These are phyloP conservation scores for Pedionomus torquatus DNA, from an alignment of 2,113 vertebrate genomes.

Conservation along the genomic window DNA sequence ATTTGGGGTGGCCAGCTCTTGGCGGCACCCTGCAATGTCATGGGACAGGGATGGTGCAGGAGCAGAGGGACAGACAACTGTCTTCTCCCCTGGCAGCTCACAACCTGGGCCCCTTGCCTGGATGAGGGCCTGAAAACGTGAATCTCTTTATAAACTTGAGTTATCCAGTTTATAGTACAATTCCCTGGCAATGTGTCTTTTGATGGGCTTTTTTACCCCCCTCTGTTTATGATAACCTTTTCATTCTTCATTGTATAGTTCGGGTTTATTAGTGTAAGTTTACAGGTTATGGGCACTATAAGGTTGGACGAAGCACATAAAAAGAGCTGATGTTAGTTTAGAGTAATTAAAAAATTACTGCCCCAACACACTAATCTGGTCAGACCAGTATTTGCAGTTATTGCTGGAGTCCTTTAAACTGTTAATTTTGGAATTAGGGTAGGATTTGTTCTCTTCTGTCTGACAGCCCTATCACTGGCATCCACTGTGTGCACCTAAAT, in stretches of 20 bases:
- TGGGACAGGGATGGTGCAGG: background rate
- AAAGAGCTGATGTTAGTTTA: slow-evolving; percentile 27
- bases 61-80: background rate
- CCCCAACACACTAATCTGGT: background rate
- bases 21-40: accelerated
- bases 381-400: slow-evolving; percentile 9
- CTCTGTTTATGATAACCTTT: slow-evolving; percentile 27
- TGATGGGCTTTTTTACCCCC: background rate
- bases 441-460: background rate
- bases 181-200: background rate
- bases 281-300: background rate
- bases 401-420: background rate
- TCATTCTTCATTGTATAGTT: background rate
- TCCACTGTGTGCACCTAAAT: background rate
- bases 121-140: slow-evolving; percentile 47
- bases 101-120: slow-evolving; percentile 53
- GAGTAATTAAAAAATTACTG: slow-evolving; percentile 36
- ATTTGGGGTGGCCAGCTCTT: background rate
- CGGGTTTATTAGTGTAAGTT: slow-evolving; percentile 24
- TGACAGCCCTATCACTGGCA: background rate
- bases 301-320: background rate
- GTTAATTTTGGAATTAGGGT: slow-evolving; percentile 18
- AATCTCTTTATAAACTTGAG: slow-evolving; percentile 42
- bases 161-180: slow-evolving; percentile 37
- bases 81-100: background rate